These are phyloP conservation scores for Ypsolopha scabrella DNA, from an alignment of 2,888 invertebrate genomes.

Conservation along the genomic window DNA sequence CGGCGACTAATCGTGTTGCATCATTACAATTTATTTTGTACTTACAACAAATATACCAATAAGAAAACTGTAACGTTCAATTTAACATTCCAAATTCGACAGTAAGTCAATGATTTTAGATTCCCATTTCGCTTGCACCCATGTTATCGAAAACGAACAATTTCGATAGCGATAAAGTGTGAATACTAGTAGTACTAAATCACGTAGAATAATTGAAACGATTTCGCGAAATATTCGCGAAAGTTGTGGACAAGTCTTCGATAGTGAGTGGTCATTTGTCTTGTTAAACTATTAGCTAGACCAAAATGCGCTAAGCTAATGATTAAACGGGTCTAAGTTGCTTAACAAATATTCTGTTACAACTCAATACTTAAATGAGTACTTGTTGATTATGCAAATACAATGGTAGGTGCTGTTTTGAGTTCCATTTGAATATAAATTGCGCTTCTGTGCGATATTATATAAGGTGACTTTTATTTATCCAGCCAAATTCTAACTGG, in stretches of 20 bases:
- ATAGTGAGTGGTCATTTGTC: background rate
- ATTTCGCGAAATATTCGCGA: background rate
- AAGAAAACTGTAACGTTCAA: background rate
- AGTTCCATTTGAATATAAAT: too few species aligned
- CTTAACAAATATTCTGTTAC: constrained; percentile 9
- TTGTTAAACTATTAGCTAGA: background rate
- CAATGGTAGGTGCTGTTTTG: too few species aligned
- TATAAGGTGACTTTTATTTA: too few species aligned
- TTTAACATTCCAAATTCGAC: background rate
- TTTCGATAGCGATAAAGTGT: background rate
- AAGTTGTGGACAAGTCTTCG: background rate
- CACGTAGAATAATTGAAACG: constrained; percentile 2
- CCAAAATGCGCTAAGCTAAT: background rate
- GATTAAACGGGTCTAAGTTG: constrained; percentile 21
- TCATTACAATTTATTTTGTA: background rate
- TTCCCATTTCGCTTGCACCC: background rate
- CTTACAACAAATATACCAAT: background rate
- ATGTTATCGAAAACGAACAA: background rate
- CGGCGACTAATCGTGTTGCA: background rate
- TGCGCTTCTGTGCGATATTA: too few species aligned
- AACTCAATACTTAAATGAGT: constrained; percentile 14
- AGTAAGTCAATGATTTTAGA: background rate
- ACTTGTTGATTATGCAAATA: constrained; percentile 21
- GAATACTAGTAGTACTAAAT: background rate
- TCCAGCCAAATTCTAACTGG: too few species aligned